phyloP scores from a whole-genome alignment of 2,797 vertebrate species.

The Arremon aurantiirostris region DNA sequence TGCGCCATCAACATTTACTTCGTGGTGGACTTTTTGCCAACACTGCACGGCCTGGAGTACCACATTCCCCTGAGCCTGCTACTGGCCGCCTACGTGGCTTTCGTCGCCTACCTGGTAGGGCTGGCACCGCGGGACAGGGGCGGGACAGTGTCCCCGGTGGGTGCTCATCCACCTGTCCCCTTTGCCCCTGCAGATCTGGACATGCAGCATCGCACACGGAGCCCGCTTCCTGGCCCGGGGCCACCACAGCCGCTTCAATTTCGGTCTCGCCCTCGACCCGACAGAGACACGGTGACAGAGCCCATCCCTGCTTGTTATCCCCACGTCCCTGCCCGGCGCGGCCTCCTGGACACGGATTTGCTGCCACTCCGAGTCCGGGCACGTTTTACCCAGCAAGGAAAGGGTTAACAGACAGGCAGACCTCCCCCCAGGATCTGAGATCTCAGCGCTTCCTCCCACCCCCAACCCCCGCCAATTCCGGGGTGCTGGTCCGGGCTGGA shows the following conservation, averaged over 20 bases:
- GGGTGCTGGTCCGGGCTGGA: background rate
- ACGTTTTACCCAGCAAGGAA: background rate
- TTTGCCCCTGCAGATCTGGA: constrained; percentile 69
- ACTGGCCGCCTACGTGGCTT: constrained; percentile 52
- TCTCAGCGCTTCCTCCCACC: background rate
- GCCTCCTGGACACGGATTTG: background rate
- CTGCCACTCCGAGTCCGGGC: background rate
- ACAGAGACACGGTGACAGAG: background rate
- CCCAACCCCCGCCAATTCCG: background rate
- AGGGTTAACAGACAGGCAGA: background rate
- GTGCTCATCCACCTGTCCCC: background rate
- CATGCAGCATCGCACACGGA: constrained; percentile 72
- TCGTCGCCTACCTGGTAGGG: constrained; percentile 75
- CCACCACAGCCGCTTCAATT: constrained; percentile 68
- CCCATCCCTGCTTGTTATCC: background rate
- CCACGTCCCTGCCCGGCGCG: background rate
- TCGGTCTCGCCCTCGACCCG: constrained; percentile 2
- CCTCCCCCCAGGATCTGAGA: background rate
- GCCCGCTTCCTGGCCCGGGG: constrained; percentile 41
- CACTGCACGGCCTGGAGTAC: constrained; percentile 51
- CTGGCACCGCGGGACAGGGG: rapidly evolving
- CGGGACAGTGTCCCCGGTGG: rapidly evolving
- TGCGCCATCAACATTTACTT: constrained; percentile 76
- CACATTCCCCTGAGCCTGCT: constrained; percentile 57
- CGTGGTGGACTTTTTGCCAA: constrained; percentile 66